These are phyloP conservation scores for Odontocerum albicorne DNA, from an alignment of 2,888 invertebrate species.

Conservation along the genomic window DNA sequence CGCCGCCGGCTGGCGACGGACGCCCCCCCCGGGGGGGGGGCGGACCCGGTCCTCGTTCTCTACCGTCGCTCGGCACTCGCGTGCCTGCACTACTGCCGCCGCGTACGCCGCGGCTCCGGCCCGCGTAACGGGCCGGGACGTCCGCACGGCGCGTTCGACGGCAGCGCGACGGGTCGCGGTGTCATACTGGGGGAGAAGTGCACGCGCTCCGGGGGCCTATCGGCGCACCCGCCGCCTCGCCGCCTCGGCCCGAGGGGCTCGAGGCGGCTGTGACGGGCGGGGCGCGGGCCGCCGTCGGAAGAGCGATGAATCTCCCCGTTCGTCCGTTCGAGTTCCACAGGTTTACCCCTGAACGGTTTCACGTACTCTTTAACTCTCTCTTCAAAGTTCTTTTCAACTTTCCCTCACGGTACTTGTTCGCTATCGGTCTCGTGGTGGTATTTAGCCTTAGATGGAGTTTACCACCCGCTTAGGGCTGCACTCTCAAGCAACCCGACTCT, in stretches of 20 bases:
- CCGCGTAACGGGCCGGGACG: too few species aligned
- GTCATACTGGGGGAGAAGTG: constrained; percentile 54
- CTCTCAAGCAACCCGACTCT: constrained; percentile 63
- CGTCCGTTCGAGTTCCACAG: constrained; percentile 59
- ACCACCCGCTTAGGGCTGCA: constrained; percentile 65
- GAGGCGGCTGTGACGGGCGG: constrained; percentile 38
- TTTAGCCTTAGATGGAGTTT: constrained; percentile 62
- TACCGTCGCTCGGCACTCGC: too few species aligned
- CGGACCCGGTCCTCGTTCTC: too few species aligned
- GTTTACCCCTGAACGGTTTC: constrained; percentile 58
- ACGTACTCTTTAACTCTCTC: constrained; percentile 58
- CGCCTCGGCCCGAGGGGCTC: constrained; percentile 32
- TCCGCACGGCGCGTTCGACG: too few species aligned
- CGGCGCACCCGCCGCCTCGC: constrained; percentile 47
- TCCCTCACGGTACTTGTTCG: constrained; percentile 69
- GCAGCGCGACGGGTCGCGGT: constrained; percentile 52
- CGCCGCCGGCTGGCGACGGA: too few species aligned
- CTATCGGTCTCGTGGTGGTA: constrained; percentile 67
- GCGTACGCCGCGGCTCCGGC: too few species aligned
- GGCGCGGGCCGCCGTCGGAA: constrained; percentile 39
- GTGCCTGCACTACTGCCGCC: too few species aligned
- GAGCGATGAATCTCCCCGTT: constrained; percentile 48
- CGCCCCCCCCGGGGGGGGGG: too few species aligned
- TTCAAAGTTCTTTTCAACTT: constrained; percentile 73
- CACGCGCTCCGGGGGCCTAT: too few species aligned